These are phyloP conservation scores for Eupleurogrammus muticus DNA, from an alignment of 2,797 vertebrate genomes.

Conservation along the genomic window DNA sequence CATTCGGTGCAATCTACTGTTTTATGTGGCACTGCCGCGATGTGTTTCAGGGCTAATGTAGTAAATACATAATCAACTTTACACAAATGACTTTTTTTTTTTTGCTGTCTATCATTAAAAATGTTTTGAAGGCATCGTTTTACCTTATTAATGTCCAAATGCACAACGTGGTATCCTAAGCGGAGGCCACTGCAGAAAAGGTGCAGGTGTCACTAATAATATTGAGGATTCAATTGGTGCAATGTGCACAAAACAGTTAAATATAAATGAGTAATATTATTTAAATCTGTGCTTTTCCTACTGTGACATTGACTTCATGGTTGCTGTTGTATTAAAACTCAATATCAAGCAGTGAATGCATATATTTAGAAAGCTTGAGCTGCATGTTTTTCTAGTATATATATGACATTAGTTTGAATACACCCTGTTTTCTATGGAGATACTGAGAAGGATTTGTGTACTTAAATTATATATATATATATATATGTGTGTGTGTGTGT, in stretches of 20 bases:
- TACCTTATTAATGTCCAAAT: conserved; percentile 5
- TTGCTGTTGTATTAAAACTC: background rate
- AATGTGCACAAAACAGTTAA: background rate
- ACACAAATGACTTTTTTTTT: conserved; percentile 9
- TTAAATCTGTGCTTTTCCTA: background rate
- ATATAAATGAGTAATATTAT: background rate
- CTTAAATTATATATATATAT: background rate
- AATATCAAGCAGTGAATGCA: background rate
- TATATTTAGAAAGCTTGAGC: background rate
- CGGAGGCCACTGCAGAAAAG: background rate
- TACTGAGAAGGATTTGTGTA: background rate
- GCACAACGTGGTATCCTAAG: background rate
- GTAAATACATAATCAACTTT: conserved; percentile 21
- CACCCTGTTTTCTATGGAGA: background rate
- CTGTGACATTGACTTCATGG: no score
- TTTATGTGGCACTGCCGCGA: conserved; percentile 22
- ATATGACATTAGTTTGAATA: conserved; percentile 1
- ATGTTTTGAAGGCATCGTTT: conserved; percentile 20
- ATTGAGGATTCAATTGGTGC: background rate
- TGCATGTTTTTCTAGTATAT: background rate
- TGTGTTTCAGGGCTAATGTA: conserved; percentile 34
- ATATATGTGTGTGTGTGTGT: background rate
- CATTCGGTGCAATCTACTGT: conserved; percentile 31
- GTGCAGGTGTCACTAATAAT: background rate
- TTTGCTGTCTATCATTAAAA: conserved; percentile 56